Conservation (phyloP, 2,888 invertebrate genomes). For the Blastobasis lacticolella region DNA sequence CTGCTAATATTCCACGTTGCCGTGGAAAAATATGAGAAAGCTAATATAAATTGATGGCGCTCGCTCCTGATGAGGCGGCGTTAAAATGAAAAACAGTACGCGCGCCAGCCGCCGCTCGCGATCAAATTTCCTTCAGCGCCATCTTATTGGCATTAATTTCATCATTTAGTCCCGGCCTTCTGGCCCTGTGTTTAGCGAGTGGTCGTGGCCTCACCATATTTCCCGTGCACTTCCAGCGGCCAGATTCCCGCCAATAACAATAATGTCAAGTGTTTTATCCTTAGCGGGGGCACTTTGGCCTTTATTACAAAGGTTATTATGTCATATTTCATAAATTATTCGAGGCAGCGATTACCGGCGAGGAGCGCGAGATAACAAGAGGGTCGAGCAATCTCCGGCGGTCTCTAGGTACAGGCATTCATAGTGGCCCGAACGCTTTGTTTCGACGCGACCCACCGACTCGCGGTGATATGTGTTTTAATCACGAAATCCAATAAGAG, state of each 20-base stretch:
- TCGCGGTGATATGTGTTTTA: no score
- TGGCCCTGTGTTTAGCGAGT: neutral
- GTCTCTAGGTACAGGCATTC: no score
- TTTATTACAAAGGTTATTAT: slow-evolving; percentile 62
- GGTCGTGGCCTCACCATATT: neutral
- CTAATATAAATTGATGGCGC: slow-evolving; percentile 3
- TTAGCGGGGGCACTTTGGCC: slow-evolving; percentile 32
- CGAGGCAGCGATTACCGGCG: slow-evolving; percentile 47
- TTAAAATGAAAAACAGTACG: neutral
- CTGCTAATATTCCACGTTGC: slow-evolving; percentile 1
- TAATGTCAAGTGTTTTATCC: slow-evolving; percentile 47
- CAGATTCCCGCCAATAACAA: slow-evolving; percentile 42
- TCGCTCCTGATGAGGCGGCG: neutral
- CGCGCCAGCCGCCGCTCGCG: no score
- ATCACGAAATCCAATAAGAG: no score
- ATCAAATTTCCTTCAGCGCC: no score
- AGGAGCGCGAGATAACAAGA: slow-evolving; percentile 42
- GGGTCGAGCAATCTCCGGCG: slow-evolving; percentile 27
- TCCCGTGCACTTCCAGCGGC: slow-evolving; percentile 8
- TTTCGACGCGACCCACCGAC: no score
- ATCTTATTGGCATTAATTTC: slow-evolving; percentile 1
- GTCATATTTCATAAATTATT: slow-evolving; percentile 65
- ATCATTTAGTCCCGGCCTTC: neutral
- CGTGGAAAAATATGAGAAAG: slow-evolving; percentile 2
- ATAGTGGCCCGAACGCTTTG: no score